Evolutionary conservation across 2,888 invertebrate genomes (phyloP), one percentile per base, ranked within the genome.

Genomic region (Elmis aenea): DNA sequence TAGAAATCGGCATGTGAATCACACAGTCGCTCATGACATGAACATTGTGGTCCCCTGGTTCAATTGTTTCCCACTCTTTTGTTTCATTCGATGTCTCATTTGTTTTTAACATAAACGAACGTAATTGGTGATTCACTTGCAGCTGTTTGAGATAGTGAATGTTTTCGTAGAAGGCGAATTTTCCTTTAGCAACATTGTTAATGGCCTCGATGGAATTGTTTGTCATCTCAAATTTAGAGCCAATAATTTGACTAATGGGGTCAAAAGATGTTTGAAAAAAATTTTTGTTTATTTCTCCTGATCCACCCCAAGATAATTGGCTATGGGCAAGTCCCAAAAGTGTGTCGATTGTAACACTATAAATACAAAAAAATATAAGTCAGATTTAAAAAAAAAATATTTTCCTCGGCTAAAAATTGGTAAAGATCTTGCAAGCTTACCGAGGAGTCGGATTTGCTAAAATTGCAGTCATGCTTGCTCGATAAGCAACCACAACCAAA

Each of bases 1-100:
- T 71, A 0, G 87, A 85, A 31, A 89, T 77, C 0, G 89, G 89
- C 75, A 86, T 84, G 48, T 81, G 79, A 3, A 89, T 79, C 0
- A 83, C 77, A 60, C 90, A 90, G 44, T 87, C 82, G 2, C 72
- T 70, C 89, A 90, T 90, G 5, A 90, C 83, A 52, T 90, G 89
- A 33, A 90, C 64, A 59, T 76, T 76, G 29, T 39, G 42, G 12
- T 45, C 34, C 33, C 33, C 46, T 33, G 34, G 46, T 31, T 18
- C 36, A 21, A 22, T 32, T 10, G 23, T 33, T 45, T 37, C 28
- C 41, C 27, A 16, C 34, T 46, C 16, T 33, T 26, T 14, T 10
- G 35, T 44, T 13, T 45, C 27, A 32, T 42, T 47, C 3, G 40
- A 23, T 28, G 42, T 50, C 22, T 37, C 33, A 24, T 49, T 48